Conservation (phyloP, 2,888 invertebrate species). For the Augiades crinisus region DNA sequence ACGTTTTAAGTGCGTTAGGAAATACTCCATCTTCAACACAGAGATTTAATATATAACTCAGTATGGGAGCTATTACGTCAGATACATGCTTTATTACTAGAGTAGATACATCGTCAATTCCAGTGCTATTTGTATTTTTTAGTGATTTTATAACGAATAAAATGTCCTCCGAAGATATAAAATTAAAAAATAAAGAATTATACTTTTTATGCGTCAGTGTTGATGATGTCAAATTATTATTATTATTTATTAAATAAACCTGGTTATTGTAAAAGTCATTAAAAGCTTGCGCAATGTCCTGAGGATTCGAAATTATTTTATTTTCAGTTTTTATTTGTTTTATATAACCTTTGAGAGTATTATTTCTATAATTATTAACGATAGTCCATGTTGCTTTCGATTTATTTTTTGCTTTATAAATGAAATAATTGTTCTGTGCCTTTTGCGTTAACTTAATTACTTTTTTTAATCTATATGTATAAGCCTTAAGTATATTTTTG, state of each 20-base stretch:
- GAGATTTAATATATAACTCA: conserved; percentile 22
- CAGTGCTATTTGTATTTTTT: conserved; percentile 6
- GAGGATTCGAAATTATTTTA: background rate
- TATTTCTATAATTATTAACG: background rate
- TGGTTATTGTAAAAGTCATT: background rate
- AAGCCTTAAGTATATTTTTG: background rate
- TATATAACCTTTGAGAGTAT: background rate
- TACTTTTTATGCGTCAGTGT: background rate
- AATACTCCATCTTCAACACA: conserved; percentile 21
- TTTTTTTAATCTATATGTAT: background rate
- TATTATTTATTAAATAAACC: background rate
- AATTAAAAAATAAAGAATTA: conserved; percentile 1
- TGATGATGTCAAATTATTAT: background rate
- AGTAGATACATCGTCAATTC: conserved; percentile 6
- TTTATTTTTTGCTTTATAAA: background rate
- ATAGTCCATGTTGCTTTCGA: background rate
- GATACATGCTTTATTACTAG: conserved; percentile 1
- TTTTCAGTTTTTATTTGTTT: background rate
- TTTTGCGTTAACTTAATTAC: conserved; percentile 8
- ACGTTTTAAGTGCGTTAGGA: conserved; percentile 13
- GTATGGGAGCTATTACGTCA: conserved; percentile 1
- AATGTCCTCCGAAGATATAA: background rate
- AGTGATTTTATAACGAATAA: background rate
- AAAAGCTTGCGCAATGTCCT: background rate
- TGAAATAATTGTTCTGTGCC: background rate